Percentiles rank a stretch among this genome's conserved stretches.
Conservation (phyloP, 2,888 invertebrate genomes). For the Tetragonisca angustula region DNA sequence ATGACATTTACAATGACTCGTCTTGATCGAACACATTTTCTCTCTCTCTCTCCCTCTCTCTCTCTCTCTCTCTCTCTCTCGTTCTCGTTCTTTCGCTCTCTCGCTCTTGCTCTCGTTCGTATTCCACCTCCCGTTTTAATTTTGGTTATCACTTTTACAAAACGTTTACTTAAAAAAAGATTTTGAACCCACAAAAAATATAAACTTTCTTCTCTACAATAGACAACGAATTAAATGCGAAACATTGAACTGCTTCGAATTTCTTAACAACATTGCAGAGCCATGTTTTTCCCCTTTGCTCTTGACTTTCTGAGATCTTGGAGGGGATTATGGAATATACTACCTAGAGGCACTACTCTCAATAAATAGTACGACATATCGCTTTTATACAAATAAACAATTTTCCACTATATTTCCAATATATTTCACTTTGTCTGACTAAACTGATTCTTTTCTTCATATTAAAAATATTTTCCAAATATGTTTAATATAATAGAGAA, state of each 20-base stretch:
- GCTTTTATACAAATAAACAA: slow-evolving; percentile 2
- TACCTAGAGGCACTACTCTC: slow-evolving; percentile 15
- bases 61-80: neutral
- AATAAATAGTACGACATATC: neutral
- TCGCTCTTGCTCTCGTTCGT: neutral
- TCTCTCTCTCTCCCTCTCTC: slow-evolving; percentile 8
- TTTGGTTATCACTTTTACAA: slow-evolving; percentile 24
- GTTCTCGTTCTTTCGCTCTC: slow-evolving; percentile 11
- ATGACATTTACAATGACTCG: slow-evolving; percentile 76
- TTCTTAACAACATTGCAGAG: slow-evolving; percentile 76
- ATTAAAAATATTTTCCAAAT: neutral
- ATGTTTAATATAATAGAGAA: neutral
- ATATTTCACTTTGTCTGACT: neutral
- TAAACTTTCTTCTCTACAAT: slow-evolving; percentile 12
- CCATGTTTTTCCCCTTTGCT: slow-evolving; percentile 69
- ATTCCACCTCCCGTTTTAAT: slow-evolving; percentile 9
- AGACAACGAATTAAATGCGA: slow-evolving; percentile 20
- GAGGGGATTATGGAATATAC: slow-evolving; percentile 25
- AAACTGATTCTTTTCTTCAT: neutral
- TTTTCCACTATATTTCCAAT: too few species aligned
- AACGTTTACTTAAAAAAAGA: neutral
- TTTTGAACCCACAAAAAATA: slow-evolving; percentile 12
- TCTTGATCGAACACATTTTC: slow-evolving; percentile 58
- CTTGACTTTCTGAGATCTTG: slow-evolving; percentile 48
- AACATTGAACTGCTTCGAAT: slow-evolving; percentile 33